phyloP scores from a whole-genome alignment of 2,113 vertebrate species.

The Elgaria multicarinata region DNA sequence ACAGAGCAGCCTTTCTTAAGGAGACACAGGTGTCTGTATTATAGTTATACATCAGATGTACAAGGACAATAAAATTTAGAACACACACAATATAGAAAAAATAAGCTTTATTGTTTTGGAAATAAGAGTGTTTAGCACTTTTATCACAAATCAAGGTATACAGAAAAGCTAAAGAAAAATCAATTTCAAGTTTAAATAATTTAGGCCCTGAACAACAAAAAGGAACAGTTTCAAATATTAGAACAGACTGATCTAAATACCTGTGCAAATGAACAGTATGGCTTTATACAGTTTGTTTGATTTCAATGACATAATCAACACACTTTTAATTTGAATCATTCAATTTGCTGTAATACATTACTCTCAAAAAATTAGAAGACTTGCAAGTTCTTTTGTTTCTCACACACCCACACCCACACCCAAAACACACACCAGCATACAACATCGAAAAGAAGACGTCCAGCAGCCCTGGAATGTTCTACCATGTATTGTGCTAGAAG shows the following conservation, averaged over 20 bases:
- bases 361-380: constrained; percentile 59
- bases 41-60: neutral
- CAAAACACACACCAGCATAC: no score
- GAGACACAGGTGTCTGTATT: neutral
- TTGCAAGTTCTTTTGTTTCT: neutral
- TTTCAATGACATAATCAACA: constrained; percentile 39
- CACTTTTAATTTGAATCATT: constrained; percentile 29
- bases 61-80: neutral
- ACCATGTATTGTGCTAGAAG: neutral
- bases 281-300: constrained; percentile 60
- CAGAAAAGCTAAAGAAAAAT: constrained; percentile 53
- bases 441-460: neutral
- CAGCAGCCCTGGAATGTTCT: neutral
- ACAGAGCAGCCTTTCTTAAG: neutral
- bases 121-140: constrained; percentile 47
- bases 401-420: no score
- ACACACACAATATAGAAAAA: neutral
- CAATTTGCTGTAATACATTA: constrained; percentile 33
- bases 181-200: constrained; percentile 65
- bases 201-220: constrained; percentile 52
- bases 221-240: constrained; percentile 64
- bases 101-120: neutral
- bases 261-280: constrained; percentile 75
- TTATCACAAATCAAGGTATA: constrained; percentile 56
- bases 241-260: constrained; percentile 57